Evolutionary conservation across 1,140 invertebrate species (phyloP), one percentile per base, ranked within the genome.

Genomic region (Drosophila prosaltans): DNA sequence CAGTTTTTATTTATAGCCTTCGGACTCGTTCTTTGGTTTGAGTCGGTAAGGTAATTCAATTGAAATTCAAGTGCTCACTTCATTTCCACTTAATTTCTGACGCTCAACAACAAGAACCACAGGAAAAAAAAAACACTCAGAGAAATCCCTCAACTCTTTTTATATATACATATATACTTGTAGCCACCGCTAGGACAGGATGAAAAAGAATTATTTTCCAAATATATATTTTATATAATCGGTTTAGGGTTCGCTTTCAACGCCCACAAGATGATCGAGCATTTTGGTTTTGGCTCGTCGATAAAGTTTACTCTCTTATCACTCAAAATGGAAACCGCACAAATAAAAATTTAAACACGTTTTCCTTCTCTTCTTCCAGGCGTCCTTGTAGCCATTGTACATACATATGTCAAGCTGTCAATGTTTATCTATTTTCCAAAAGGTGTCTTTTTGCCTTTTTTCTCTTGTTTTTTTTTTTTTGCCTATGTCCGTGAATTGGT

Each of bases 341-440:
- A 67, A 68, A 80, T 80, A 83, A 77, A 81, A 85, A 85, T 85
- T 81, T 81, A 84, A 80, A 80, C 81, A 85, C 74, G 69, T 84
- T 69, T 70, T 39, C 59, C 70, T 48, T 58, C 30, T 61, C 66
- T 62, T 32, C 57, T 62, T 62, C 51, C 7, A 51, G 71, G 67
- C 61, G 72, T 72, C 43, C 57, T 61, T 61, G 72, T 43, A 9
- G 21, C 66, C 67, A 65, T 89, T 84, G 74, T 78, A 89, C 84
- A 89, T 78, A 88, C 84, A 89, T 82, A 89, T 89, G 84, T 89
- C 84, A 72, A 79, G 84, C 84, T 89, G 85, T 89, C 84, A 89
- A 89, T 89, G 71, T 81, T 89, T 89, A 89, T 89, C 84, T 89
- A 75, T 78, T 83, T 62, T 48, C 16, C 45, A 57, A 68, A 88